Evolutionary conservation across 2,113 vertebrate genomes (phyloP).

Genomic region (Oreochromis aureus): DNA sequence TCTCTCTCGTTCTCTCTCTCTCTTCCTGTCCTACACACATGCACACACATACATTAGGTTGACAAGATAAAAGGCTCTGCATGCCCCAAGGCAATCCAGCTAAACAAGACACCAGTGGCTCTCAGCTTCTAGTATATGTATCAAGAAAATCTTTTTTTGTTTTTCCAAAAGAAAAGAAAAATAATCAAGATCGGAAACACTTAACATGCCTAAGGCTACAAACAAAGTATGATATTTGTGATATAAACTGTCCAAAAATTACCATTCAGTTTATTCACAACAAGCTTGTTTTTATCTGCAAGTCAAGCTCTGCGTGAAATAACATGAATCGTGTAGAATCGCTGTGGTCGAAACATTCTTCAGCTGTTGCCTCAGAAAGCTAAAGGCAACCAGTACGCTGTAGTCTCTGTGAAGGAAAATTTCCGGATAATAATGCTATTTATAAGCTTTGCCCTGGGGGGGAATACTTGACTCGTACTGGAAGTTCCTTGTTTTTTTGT

Average conservation of each 20-base stretch:
- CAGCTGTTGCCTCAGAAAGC: slow-evolving; percentile 33
- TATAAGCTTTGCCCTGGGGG: slow-evolving; percentile 25
- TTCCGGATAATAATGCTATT: slow-evolving; percentile 50
- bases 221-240: slow-evolving; percentile 1
- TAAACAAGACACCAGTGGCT: slow-evolving; percentile 59
- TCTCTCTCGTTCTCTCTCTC: not conserved
- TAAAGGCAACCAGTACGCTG: slow-evolving; percentile 21
- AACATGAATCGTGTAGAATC: not conserved
- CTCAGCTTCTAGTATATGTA: slow-evolving; percentile 10
- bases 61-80: slow-evolving; percentile 68
- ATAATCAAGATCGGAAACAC: slow-evolving; percentile 29
- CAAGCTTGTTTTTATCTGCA: slow-evolving; percentile 19
- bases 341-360: slow-evolving; percentile 17
- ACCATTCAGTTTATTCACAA: slow-evolving; percentile 26
- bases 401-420: slow-evolving; percentile 4
- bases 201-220: slow-evolving; percentile 29
- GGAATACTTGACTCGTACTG: slow-evolving; percentile 6
- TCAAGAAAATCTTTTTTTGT: not conserved
- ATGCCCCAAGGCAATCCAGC: slow-evolving; percentile 55
- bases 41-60: slow-evolving; percentile 46
- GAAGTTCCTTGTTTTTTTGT: slow-evolving; percentile 24
- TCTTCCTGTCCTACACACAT: not conserved
- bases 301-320: not conserved
- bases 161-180: not conserved
- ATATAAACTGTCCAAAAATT: slow-evolving; percentile 3